Evolutionary conservation across 2,797 vertebrate species (phyloP), one percentile per base, ranked within the genome.

Genomic region (Lacerta agilis): DNA sequence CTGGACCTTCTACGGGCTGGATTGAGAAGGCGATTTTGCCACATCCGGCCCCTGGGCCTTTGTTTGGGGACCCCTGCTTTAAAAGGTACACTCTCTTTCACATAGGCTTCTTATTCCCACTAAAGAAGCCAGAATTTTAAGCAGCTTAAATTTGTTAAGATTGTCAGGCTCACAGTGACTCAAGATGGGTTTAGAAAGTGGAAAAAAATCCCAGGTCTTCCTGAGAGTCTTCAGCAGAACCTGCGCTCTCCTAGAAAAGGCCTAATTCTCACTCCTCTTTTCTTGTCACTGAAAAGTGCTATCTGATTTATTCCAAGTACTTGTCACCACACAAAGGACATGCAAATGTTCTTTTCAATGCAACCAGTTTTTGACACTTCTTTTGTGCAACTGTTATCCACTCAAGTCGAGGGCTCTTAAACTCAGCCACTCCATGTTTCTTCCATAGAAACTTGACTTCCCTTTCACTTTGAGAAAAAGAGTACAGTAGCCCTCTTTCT

Each of bases 281-380:
- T 20, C 23, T 71, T 25, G 23, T 38, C 61, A 41, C 33, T 36
- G 58, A 86, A 49, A 41, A n/a, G 45, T n/a, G 43, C 1, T 58
- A 3, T n/a, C 78, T 72, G 78, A 73, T 81, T 81, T 73, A 73
- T 73, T 87, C 85, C 69, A 81, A 61, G 67, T 18, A 64, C 36
- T 73, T 36, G 81, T 29, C 3, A 17, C 6, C 38, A 41, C 36
- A 87, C 27, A 86, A 87, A 81, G 86, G 72, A 73, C 33, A 73
- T 81, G 79, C 79, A 81, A 87, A 75, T 83, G 6, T 83, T 36
- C n/a, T 2, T 6, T 81, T 79, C 78, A n/a, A 58, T 91, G 33
- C n/a, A 80, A 29, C 0, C 41, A 2, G 45, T 4, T 90, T 91
- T 86, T 80, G 25, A 72, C 77, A 55, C 58, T 73, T 85, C 75